Base-by-base conservation (phyloP, 2,888 invertebrate species). In the Helobdella robusta region DNA sequence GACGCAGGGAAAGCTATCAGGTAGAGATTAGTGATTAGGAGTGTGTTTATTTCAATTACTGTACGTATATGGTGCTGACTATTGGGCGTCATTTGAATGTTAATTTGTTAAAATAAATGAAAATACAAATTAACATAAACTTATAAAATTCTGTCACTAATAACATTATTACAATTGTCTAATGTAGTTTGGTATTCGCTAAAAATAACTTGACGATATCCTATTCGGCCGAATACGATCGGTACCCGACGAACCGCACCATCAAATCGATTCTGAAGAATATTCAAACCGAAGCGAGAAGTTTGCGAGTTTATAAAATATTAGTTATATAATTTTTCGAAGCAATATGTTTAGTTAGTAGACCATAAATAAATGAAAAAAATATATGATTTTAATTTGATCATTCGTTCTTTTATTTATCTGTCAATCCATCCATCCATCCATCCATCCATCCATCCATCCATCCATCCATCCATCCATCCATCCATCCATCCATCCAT, bases 1-100 rank as follows among this genome's bases (percentile, higher is more conserved):
- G 67, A 66, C 44, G 64, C 66, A 15, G 40, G 36, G n/a, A 67
- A 66, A 40, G 68, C 67, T 11, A 52, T 67, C 28, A 58, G 30
- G n/a, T 66, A 56, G 32, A n/a, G n/a, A n/a, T n/a, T n/a, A n/a
- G n/a, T n/a, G 61, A 32, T 11, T 6, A 59, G 6, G 48, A 15
- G 44, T 8, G 5, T 25, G 20, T 28, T 48, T 5, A 46, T n/a
- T 23, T 28, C 2, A 30, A 4, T 28, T 18, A 54, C 3, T 25
- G 2, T 40, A 28, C 8, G 18, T 18, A 25, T 1, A 28, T 30
- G 23, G 46, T 44, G 18, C 25, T 59, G 11, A 35, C 2, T 18
- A 1, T 28, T 28, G 15, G 5, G 1, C 6, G 1, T 48, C 25
- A 3, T n/a, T 1, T 15, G 6, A 8, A 56, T 5, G 8, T 56